Percentiles rank a stretch among this genome's conserved stretches.
Conservation (phyloP, 2,888 invertebrate genomes). For the Tenodera sinensis region DNA sequence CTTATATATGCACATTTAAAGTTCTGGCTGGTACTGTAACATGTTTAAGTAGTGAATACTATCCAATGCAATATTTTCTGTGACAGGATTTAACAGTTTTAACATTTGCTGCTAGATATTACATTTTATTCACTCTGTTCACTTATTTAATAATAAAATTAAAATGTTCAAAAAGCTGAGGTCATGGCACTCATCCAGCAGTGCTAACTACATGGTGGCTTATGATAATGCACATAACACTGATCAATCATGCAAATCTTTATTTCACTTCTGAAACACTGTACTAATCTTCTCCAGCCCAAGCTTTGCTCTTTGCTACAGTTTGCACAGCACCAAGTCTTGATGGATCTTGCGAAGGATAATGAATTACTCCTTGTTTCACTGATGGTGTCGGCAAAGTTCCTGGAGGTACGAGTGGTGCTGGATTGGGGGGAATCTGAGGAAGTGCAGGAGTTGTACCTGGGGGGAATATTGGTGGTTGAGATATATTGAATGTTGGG, state of each 20-base stretch:
- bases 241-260: background rate
- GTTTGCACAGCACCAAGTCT: conserved; percentile 70
- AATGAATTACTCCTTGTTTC: conserved; percentile 68
- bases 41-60: too few relatives aligned
- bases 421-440: conserved; percentile 29
- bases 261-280: background rate
- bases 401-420: conserved; percentile 34
- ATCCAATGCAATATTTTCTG: too few relatives aligned
- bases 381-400: conserved; percentile 44
- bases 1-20: too few relatives aligned
- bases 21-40: too few relatives aligned
- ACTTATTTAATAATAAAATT: background rate
- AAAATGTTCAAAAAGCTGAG: background rate
- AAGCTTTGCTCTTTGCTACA: conserved; percentile 27
- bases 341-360: conserved; percentile 96
- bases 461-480: conserved; percentile 31
- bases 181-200: background rate
- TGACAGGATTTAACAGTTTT: too few relatives aligned
- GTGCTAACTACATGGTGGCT: background rate
- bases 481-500: conserved; percentile 19
- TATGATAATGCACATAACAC: background rate
- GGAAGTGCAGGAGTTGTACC: conserved; percentile 31
- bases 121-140: background rate
- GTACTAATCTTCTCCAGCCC: conserved; percentile 27
- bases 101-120: background rate